A percentile compares a stretch with the other conserved stretches of the same genome.
phyloP scores from a whole-genome alignment of 2,113 vertebrate species.

The Gobiocypris rarus region DNA sequence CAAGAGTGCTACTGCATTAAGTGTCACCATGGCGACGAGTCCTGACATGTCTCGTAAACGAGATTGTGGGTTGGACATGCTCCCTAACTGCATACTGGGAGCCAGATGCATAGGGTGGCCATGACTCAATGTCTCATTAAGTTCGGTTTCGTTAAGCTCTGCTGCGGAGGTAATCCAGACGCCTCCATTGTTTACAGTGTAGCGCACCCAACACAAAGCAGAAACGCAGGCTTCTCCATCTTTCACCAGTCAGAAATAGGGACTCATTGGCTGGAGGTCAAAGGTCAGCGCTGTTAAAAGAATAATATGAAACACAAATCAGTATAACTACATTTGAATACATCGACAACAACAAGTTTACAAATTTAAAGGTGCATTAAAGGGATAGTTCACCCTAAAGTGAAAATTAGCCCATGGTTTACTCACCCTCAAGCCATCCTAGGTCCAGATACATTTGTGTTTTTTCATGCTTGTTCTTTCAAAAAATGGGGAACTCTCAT shows the following conservation, averaged over 20 bases:
- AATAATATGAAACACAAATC: not conserved
- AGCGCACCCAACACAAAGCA: not conserved
- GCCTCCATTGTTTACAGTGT: slow-evolving; percentile 45
- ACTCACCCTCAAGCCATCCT: too few relatives aligned
- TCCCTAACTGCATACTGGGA: slow-evolving; percentile 60
- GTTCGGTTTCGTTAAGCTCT: slow-evolving; percentile 41
- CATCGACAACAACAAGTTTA: not conserved
- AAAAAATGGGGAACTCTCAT: too few relatives aligned
- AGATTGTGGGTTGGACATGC: slow-evolving; percentile 73
- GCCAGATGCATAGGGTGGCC: slow-evolving; percentile 25
- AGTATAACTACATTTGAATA: not conserved
- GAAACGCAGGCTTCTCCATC: slow-evolving; percentile 45
- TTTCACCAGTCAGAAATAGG: slow-evolving; percentile 20
- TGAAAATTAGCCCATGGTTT: too few relatives aligned
- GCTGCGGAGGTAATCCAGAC: slow-evolving; percentile 5
- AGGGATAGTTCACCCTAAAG: too few relatives aligned
- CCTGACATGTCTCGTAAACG: slow-evolving; percentile 80
- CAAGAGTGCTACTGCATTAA: slow-evolving; percentile 84
- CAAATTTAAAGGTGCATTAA: not conserved
- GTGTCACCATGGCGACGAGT: slow-evolving; percentile 84
- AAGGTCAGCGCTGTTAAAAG: slow-evolving; percentile 36
- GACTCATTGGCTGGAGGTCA: slow-evolving; percentile 16
- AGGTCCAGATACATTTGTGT: too few relatives aligned
- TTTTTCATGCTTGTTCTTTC: too few relatives aligned
- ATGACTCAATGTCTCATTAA: slow-evolving; percentile 48